Evolutionary conservation across 2,888 invertebrate species (phyloP), one percentile per base, ranked within the genome.

Genomic region (Lithophane socia): DNA sequence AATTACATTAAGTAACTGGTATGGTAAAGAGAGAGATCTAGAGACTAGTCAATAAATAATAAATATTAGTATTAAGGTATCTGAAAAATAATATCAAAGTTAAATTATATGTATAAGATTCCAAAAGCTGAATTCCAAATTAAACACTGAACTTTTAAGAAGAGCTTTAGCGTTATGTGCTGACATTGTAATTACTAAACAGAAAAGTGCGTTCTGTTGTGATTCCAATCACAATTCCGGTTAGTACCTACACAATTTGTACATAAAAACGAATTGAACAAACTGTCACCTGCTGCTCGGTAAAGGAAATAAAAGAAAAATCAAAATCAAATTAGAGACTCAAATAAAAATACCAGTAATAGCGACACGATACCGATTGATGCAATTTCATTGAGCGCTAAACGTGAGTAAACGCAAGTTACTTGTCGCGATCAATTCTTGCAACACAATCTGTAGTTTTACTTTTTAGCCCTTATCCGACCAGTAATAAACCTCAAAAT

Each of bases 351-450:
- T 96, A 91, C 94, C 94, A 89, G 92, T 92, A 94, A 95, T 96
- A 93, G 92, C 94, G 85, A 91, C 95, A 95, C 95, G 96, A 91
- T 93, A 92, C 91, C 93, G 93, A 95, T 94, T 94, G 95, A 94
- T 93, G 95, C 95, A 95, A 95, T 96, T 95, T 95, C 95, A 95
- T 95, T 95, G 95, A 96, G 93, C 90, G 93, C 91, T 91, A 96
- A 94, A 96, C 96, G 96, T 96, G 96, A 96, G 94, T 92, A 94
- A 93, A 94, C 95, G 96, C 92, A 84, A 85, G 88, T 89, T 91
- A 89, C 91, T 92, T 91, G 93, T 91, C 90, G 90, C 92, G 91
- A 94, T 92, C 90, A 91, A 91, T 92, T 92, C 90, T 88, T 89
- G 86, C 84, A 86, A 91, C 84, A 83, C 88, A 90, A 90, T 91